phyloP scores from a whole-genome alignment of 64 coral and sea anemone genomes.

The Dendronephthya gigantea region DNA sequence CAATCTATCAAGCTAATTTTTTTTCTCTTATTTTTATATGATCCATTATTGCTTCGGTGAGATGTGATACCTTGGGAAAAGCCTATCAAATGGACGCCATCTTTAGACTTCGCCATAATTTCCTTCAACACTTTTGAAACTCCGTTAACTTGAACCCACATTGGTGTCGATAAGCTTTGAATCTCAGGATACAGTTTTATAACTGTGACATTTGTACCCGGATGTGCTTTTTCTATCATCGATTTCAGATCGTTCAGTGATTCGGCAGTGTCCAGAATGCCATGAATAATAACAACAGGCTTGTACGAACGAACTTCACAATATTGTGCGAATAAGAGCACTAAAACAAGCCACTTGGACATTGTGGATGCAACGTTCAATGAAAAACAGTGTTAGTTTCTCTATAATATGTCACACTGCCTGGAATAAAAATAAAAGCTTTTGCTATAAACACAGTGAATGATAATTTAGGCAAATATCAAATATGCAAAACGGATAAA shows the following conservation, averaged over 20 bases:
- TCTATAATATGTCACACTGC: not conserved
- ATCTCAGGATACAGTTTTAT: slow-evolving; percentile 54
- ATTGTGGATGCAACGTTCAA: not conserved
- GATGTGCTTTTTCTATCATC: slow-evolving; percentile 70
- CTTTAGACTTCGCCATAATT: slow-evolving; percentile 54
- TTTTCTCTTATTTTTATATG: not conserved
- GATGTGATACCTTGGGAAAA: slow-evolving; percentile 81
- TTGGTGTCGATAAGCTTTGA: slow-evolving; percentile 43
- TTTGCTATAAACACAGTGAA: too few species aligned
- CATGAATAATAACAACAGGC: slow-evolving; percentile 89
- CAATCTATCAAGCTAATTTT: not conserved
- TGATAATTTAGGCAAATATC: too few species aligned
- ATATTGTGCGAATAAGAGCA: not conserved
- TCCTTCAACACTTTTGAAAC: slow-evolving; percentile 45
- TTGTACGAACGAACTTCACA: slow-evolving; percentile 40
- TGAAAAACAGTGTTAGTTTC: not conserved
- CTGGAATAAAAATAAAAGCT: too few species aligned
- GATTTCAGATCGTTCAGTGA: slow-evolving; percentile 62
- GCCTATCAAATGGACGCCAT: slow-evolving; percentile 85
- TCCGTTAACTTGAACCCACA: slow-evolving; percentile 67
- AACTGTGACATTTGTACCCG: slow-evolving; percentile 73
- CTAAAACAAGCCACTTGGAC: not conserved
- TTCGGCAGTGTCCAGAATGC: slow-evolving; percentile 73
- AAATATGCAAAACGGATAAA: too few species aligned
- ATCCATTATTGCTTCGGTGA: not conserved